Base-by-base conservation (phyloP, 2,113 vertebrate species). In the Gymnorhina tibicen region DNA sequence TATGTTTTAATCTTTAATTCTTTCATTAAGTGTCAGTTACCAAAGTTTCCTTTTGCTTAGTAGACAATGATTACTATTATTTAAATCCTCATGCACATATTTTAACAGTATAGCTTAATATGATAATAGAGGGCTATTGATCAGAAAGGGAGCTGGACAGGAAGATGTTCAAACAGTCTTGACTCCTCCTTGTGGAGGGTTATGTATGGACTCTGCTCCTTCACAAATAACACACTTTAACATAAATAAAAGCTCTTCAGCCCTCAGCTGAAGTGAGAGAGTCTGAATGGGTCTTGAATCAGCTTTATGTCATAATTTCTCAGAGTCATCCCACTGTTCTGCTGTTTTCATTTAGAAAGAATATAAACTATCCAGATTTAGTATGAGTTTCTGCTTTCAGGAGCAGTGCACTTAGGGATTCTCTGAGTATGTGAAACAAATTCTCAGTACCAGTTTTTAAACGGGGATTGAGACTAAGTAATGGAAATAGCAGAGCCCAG, bases 171-270 rank as follows among this genome's bases (percentile, higher is more conserved):
- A 75, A 85, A 59, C 17, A 73, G 68, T 80, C 88, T 95, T 91
- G 77, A 95, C 92, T 97, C 87, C 66, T 74, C 67, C 3, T 3
- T 83, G 56, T 55, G 73, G 63, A 80, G 50, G 15, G 42, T 94
- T 97, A 86, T 91, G 77, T 93, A 93, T 96, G 86, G 94, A 91
- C 83, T 91, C 93, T 97, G 83, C 83, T 94, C 44, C n/a, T 96
- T 96, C 95, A 95, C 94, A 97, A 97, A 96, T 97, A 98, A 86
- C 42, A 19, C n/a, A 58, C 26, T 84, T 63, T 27, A 69, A 28
- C 49, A 67, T 37, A 93, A 88, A 97, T 59, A 89, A 95, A 96
- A 97, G 92, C 91, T 88, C 92, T 96, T 97, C 89, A 76, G 17
- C 16, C 55, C 39, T 69, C 85, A 81, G 69, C 12, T 76, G 55